Base-by-base conservation (phyloP, 2,797 vertebrate genomes). In the Erpetoichthys calabaricus region DNA sequence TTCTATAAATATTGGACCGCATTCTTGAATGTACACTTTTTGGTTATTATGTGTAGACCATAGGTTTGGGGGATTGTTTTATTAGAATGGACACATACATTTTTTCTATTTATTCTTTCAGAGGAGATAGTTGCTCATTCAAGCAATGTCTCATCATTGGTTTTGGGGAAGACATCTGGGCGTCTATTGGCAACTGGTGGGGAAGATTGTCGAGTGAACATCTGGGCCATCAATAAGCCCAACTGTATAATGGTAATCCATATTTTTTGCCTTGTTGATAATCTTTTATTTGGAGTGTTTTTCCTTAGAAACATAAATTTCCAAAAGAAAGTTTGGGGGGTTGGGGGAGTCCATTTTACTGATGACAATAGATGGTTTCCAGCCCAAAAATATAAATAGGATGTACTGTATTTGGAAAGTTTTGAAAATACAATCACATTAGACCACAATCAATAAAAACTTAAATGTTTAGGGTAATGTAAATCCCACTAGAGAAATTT, bases 201-300 rank as follows among this genome's bases (percentile, higher is more conserved):
- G 56, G 89, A 96, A 8, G 94, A 98, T 77, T 97, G 92, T 70
- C 80, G 81, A 1, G 94, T 98, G 61, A 97, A 98, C 73, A 83
- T 98, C 67, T 98, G 92, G 94, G 86, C 90, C 2, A 83, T 98
- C 61, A 95, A 80, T 85, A 97, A 97, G 72, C 85, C 91, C 60
- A 97, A 94, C 85, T 98, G 93, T 75, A 89, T 98, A 71, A 97
- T 98, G 93, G 95, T 98, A 78, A 85, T 59, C 10, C 47, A 25
- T 25, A 25, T 25, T 25, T 25, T 25, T 25, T 25, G 25, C 25
- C 25, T 25, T 25, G 25, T 25, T 25, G 25, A 25, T 25, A 25
- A 25, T 25, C 25, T 25, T 25, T 25, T 25, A 25, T 25, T 25
- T 25, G 25, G 25, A 25, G 25, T 25, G 25, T 25, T 25, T 25